These are phyloP conservation scores for Meandrina meandrites DNA, from an alignment of 92 coral and sea anemone genomes.

Conservation along the genomic window DNA sequence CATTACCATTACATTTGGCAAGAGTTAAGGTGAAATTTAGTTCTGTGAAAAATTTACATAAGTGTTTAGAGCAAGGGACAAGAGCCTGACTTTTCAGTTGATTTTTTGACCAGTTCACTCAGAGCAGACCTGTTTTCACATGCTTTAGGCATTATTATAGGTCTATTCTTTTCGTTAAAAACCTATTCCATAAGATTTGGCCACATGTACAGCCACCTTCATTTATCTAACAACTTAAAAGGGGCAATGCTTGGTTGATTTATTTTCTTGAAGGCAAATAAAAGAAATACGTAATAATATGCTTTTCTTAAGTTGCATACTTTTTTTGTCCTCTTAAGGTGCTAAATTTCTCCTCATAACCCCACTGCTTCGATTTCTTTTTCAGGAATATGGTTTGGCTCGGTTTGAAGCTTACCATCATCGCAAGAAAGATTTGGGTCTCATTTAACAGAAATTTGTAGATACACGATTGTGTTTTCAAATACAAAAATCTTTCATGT, in stretches of 20 bases:
- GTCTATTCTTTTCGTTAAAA: too few species aligned
- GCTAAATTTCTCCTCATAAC: background rate
- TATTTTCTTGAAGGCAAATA: background rate
- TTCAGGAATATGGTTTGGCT: constrained; percentile 67
- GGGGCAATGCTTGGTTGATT: too few species aligned
- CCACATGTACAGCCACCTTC: too few species aligned
- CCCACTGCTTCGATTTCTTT: background rate
- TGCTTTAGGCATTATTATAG: too few species aligned
- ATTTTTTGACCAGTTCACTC: too few species aligned
- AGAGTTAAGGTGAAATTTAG: background rate
- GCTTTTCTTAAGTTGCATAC: too few species aligned
- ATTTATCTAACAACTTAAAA: too few species aligned
- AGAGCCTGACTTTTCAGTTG: background rate
- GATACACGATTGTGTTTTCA: background rate
- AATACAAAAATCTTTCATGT: background rate
- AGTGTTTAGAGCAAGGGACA: background rate
- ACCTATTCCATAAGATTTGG: too few species aligned
- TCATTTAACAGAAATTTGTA: constrained; percentile 5
- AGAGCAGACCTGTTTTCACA: too few species aligned
- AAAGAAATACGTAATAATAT: too few species aligned
- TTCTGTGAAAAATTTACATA: background rate
- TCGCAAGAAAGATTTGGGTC: constrained; percentile 66
- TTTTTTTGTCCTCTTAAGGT: background rate
- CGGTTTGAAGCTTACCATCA: constrained; percentile 59
- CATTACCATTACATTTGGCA: too few species aligned